These are phyloP conservation scores for Creontiades dilutus DNA, from an alignment of 2,888 invertebrate genomes.

Conservation along the genomic window DNA sequence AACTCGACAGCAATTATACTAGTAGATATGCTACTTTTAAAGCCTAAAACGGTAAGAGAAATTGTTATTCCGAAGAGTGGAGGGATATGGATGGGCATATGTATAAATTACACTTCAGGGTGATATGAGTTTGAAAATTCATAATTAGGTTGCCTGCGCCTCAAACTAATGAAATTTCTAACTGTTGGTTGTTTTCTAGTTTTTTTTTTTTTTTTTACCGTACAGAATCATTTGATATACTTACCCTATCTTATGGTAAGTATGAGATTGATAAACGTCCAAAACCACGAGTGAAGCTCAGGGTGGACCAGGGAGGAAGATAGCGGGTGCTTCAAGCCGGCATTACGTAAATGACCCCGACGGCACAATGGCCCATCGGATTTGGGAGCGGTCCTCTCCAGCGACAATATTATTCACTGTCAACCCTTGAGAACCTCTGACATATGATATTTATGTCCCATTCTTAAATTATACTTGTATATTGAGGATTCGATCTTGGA, in stretches of 20 bases:
- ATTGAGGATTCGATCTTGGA: slow-evolving; percentile 53
- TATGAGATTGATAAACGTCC: background rate
- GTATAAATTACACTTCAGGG: too few species aligned
- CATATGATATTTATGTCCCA: slow-evolving; percentile 71
- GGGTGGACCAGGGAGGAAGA: slow-evolving; percentile 41
- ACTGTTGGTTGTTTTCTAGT: too few species aligned
- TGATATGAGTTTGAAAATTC: too few species aligned
- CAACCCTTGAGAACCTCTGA: slow-evolving; percentile 69
- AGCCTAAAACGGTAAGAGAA: too few species aligned
- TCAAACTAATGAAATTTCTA: too few species aligned
- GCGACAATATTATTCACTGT: slow-evolving; percentile 70
- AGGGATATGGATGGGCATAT: too few species aligned
- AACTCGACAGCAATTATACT: too few species aligned
- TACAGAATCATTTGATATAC: too few species aligned
- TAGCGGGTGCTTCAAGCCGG: slow-evolving; percentile 55
- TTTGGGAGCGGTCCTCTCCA: slow-evolving; percentile 65
- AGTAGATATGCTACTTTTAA: too few species aligned
- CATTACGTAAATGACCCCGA: slow-evolving; percentile 68
- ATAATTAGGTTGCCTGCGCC: too few species aligned
- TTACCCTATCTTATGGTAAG: background rate
- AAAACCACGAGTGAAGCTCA: background rate
- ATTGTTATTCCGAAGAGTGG: too few species aligned
- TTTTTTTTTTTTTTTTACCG: too few species aligned
- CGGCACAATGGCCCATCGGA: slow-evolving; percentile 64
- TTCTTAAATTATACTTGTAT: slow-evolving; percentile 73